phyloP scores from a whole-genome alignment of 64 coral and sea anemone species.

The Stichodactyla helianthus region DNA sequence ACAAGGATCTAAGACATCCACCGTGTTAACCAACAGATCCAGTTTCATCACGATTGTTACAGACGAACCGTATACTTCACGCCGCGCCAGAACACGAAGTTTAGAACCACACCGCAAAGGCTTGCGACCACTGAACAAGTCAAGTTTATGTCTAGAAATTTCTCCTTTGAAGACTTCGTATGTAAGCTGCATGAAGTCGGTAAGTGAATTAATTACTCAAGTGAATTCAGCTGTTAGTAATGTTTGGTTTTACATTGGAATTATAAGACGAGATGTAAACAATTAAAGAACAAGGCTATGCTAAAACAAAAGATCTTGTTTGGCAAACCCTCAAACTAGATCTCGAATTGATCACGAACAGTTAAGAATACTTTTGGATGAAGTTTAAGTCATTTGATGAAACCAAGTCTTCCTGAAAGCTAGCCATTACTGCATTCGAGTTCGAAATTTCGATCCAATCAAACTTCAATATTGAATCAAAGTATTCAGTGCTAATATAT shows the following conservation, averaged over 20 bases:
- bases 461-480: too few species aligned
- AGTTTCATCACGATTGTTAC: conserved; percentile 16
- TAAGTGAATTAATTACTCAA: neutral
- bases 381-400: neutral
- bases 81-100: neutral
- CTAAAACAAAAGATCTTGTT: conserved; percentile 6
- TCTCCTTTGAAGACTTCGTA: conserved; percentile 12
- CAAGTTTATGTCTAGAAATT: neutral
- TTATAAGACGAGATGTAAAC: conserved; percentile 23
- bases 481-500: too few species aligned
- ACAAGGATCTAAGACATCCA: conserved; percentile 13
- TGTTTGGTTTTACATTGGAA: conserved; percentile 17
- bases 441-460: too few species aligned
- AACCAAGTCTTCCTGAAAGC: neutral
- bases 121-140: neutral
- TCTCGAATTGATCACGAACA: neutral
- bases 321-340: conserved; percentile 1
- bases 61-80: neutral
- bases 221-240: neutral
- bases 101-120: neutral
- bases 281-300: neutral
- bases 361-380: neutral
- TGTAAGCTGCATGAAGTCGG: conserved; percentile 25
- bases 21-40: conserved; percentile 8
- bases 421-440: too few species aligned